Conservation (phyloP, 2,797 vertebrate genomes). For the Loriculus beryllinus region DNA sequence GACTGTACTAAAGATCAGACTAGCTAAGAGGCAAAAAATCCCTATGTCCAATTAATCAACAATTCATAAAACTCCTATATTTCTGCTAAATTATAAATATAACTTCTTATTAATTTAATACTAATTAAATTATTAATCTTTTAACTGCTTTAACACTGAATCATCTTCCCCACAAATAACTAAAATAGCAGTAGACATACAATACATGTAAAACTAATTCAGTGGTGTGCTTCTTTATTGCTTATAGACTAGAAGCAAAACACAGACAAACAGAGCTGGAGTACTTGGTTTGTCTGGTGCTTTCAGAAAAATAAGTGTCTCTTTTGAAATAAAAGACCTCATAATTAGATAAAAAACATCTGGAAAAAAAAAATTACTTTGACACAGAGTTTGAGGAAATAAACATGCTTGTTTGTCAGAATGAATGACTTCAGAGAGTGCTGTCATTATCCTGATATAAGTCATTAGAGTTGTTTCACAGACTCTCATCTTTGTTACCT, state of each 20-base stretch:
- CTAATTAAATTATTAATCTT: constrained; percentile 76
- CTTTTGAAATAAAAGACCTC: constrained; percentile 4
- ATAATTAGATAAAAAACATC: background rate
- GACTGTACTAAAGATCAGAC: constrained; percentile 63
- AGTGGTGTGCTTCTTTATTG: background rate
- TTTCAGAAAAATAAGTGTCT: background rate
- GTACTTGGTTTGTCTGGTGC: background rate
- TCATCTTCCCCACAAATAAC: background rate
- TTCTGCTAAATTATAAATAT: constrained; percentile 78
- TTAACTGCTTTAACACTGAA: constrained; percentile 14
- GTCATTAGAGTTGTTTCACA: background rate
- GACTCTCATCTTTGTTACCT: background rate
- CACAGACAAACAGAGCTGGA: background rate
- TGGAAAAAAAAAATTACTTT: background rate
- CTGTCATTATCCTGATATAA: background rate
- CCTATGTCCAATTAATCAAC: constrained; percentile 45
- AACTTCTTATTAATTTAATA: constrained; percentile 56
- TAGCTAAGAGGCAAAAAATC: constrained; percentile 50
- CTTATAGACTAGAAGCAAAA: background rate
- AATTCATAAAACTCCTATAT: constrained; percentile 75
- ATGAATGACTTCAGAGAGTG: background rate
- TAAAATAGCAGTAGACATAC: background rate
- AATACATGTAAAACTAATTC: background rate
- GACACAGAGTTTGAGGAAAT: constrained; percentile 7
- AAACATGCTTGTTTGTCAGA: background rate